These are phyloP conservation scores for Araneus ventricosus DNA, from an alignment of 1,140 invertebrate genomes.

Conservation along the genomic window DNA sequence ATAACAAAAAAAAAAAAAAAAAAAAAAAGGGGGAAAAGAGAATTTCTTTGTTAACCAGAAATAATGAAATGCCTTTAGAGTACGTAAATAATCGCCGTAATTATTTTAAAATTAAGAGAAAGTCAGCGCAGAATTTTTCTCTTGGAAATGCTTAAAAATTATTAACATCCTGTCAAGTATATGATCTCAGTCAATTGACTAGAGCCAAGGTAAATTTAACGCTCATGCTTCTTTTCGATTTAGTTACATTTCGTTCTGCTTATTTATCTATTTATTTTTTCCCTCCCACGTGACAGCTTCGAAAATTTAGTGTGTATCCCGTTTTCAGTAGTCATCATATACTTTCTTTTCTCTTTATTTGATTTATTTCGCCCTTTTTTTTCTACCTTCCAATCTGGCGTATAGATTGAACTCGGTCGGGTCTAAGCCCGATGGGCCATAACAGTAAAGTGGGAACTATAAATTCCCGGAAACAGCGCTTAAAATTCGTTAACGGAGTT, in stretches of 20 bases:
- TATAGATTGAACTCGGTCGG: conserved; percentile 56
- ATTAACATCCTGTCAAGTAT: conserved; percentile 60
- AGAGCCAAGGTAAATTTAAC: conserved; percentile 63
- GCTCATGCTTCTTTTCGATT: conserved; percentile 47
- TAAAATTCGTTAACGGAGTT: conserved; percentile 71
- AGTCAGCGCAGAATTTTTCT: conserved; percentile 1
- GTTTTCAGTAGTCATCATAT: conserved; percentile 61
- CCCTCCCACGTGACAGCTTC: conserved; percentile 46
- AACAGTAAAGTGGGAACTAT: conserved; percentile 74
- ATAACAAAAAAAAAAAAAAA: not conserved
- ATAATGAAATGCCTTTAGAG: not conserved
- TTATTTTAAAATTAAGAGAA: conserved; percentile 38
- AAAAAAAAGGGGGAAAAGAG: not conserved
- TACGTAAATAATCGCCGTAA: not conserved
- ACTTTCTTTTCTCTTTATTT: conserved; percentile 50
- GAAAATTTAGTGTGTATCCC: conserved; percentile 69
- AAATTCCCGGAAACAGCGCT: conserved; percentile 71
- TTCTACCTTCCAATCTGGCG: conserved; percentile 29
- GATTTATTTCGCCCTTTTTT: conserved; percentile 68
- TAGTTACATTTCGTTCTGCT: conserved; percentile 40
- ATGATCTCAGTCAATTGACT: conserved; percentile 69
- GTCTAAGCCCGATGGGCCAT: conserved; percentile 69
- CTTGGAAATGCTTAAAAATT: conserved; percentile 59
- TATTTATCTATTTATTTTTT: conserved; percentile 57
- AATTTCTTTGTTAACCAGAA: not conserved